Conservation (phyloP, 2,113 vertebrate genomes). For the Poecilia latipinna region DNA sequence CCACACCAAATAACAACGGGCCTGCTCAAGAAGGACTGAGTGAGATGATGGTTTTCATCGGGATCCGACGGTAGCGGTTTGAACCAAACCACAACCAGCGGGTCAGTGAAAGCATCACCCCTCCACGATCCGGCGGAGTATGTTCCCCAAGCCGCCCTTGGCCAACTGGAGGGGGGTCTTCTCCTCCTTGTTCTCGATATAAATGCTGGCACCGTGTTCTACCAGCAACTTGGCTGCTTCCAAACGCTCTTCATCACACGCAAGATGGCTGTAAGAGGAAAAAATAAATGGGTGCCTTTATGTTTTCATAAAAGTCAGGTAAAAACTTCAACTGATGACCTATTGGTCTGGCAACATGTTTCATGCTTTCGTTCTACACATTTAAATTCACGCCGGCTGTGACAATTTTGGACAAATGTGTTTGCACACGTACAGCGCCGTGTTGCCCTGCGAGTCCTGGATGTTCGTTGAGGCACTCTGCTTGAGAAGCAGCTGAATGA, state of each 20-base stretch:
- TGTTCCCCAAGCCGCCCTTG: conserved; percentile 84
- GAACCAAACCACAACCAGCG: not conserved
- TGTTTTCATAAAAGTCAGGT: not conserved
- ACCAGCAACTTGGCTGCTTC: conserved; percentile 95
- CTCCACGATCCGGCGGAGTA: conserved; percentile 89
- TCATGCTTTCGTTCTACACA: not conserved
- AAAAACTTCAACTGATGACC: not conserved
- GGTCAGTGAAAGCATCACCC: conserved; percentile 71
- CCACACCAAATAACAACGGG: conserved; percentile 6
- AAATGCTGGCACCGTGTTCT: conserved; percentile 93
- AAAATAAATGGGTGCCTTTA: not conserved
- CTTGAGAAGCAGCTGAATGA: conserved; percentile 92
- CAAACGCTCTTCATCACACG: conserved; percentile 93
- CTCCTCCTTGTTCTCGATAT: conserved; percentile 96
- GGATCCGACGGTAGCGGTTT: not conserved
- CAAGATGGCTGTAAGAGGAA: conserved; percentile 87
- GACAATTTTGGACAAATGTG: not conserved
- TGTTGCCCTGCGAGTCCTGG: conserved; percentile 95
- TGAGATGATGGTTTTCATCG: conserved; percentile 10
- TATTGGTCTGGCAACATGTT: not conserved
- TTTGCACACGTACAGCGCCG: conserved; percentile 87
- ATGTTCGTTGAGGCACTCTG: conserved; percentile 93
- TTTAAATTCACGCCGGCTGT: not conserved
- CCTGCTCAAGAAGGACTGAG: conserved; percentile 7
- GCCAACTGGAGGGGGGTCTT: conserved; percentile 93